Evolutionary conservation across 1,140 invertebrate species (phyloP).

Genomic region (Pinna nobilis): DNA sequence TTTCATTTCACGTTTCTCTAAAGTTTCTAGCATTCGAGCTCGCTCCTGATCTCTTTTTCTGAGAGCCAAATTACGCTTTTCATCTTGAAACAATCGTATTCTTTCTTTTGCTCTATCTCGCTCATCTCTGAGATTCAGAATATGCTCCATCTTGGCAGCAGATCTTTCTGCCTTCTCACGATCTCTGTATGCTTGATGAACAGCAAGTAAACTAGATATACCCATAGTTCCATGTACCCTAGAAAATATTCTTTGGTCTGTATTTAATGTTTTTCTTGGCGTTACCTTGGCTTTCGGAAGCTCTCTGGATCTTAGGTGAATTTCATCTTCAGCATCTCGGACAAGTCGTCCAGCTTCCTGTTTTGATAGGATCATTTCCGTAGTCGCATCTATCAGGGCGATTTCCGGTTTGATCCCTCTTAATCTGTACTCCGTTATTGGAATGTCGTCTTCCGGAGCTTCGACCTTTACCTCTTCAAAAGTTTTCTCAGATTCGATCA

Average conservation of each 20-base stretch:
- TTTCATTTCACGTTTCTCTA: constrained; percentile 63
- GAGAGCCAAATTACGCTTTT: constrained; percentile 58
- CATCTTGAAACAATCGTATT: constrained; percentile 64
- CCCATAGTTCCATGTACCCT: constrained; percentile 71
- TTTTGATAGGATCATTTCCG: constrained; percentile 66
- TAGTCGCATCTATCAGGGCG: constrained; percentile 59
- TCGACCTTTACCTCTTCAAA: constrained; percentile 28
- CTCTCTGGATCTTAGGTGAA: constrained; percentile 46
- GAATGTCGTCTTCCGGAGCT: constrained; percentile 53
- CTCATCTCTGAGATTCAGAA: constrained; percentile 63
- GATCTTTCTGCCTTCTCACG: constrained; percentile 65
- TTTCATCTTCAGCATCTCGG: constrained; percentile 62
- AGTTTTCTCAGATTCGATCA: constrained; percentile 51
- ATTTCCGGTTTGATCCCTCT: constrained; percentile 60
- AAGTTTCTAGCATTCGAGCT: constrained; percentile 50
- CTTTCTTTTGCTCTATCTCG: constrained; percentile 65
- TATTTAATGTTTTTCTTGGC: constrained; percentile 50
- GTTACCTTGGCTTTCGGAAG: constrained; percentile 45
- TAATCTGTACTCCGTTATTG: constrained; percentile 62
- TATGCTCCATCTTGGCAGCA: constrained; percentile 65
- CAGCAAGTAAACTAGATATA: constrained; percentile 69
- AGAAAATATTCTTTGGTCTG: constrained; percentile 65
- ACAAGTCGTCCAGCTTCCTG: constrained; percentile 63
- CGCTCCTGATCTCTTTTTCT: constrained; percentile 60
- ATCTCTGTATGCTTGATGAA: constrained; percentile 72